A percentile compares a stretch with the other conserved stretches of the same genome.
These are phyloP conservation scores for Drosophila busckii DNA, from an alignment of 1,140 invertebrate species.

Conservation along the genomic window DNA sequence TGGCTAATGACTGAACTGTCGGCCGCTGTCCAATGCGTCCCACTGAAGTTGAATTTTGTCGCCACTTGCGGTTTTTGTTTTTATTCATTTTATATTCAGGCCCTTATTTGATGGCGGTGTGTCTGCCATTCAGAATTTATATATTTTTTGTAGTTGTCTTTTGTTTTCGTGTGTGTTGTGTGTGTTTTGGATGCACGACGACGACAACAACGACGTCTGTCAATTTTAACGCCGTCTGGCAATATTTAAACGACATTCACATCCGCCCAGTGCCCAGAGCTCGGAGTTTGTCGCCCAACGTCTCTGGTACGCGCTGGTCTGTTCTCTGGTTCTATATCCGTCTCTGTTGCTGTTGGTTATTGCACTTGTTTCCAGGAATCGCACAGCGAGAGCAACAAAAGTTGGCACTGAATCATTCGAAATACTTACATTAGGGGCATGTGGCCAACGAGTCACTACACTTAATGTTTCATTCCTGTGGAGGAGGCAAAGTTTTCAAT, in stretches of 20 bases:
- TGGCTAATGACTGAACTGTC: slow-evolving; percentile 30
- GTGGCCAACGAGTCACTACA: background rate
- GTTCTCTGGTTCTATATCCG: slow-evolving; percentile 13
- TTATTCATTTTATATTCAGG: background rate
- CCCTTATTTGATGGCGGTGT: slow-evolving; percentile 18
- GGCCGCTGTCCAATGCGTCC: slow-evolving; percentile 16
- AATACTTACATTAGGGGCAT: no score
- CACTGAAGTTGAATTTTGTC: slow-evolving; percentile 7
- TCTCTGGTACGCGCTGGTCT: background rate
- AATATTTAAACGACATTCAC: slow-evolving; percentile 72
- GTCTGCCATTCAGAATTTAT: slow-evolving; percentile 48
- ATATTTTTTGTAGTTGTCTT: slow-evolving; percentile 35
- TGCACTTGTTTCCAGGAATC: slow-evolving; percentile 69
- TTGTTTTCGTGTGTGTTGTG: background rate
- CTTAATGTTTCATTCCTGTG: background rate
- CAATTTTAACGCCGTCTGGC: slow-evolving; percentile 71
- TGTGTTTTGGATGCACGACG: slow-evolving; percentile 28
- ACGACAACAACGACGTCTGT: no score
- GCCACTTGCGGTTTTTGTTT: slow-evolving; percentile 48
- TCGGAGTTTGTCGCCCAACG: slow-evolving; percentile 31
- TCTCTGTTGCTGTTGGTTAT: slow-evolving; percentile 53
- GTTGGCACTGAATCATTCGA: slow-evolving; percentile 24
- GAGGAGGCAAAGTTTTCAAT: slow-evolving; percentile 9
- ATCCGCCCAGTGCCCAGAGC: no score
- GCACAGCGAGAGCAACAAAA: slow-evolving; percentile 13